phyloP scores from a whole-genome alignment of 2,888 invertebrate species.

The Pogonocherus hispidulus region DNA sequence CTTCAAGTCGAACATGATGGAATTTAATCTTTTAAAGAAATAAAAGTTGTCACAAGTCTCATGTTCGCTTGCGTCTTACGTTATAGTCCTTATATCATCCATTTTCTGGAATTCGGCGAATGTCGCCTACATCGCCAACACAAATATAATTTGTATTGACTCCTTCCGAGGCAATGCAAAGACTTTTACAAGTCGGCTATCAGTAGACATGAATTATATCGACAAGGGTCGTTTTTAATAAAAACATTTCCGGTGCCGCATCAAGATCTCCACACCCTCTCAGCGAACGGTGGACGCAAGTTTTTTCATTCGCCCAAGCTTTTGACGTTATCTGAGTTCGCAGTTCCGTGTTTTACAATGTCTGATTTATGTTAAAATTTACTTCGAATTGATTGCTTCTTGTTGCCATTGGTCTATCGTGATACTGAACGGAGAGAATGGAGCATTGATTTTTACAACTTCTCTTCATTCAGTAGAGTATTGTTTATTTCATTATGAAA shows the following conservation, averaged over 20 bases:
- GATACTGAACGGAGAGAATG: conserved; percentile 13
- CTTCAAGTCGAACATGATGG: not conserved
- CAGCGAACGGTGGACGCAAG: not conserved
- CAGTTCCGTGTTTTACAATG: conserved; percentile 24
- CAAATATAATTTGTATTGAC: conserved; percentile 11
- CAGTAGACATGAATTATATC: conserved; percentile 37
- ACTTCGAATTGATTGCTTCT: conserved; percentile 16
- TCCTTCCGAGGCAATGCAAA: not conserved
- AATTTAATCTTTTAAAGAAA: not conserved
- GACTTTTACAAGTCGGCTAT: conserved; percentile 9
- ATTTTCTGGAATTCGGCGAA: not conserved
- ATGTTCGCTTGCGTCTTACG: not conserved
- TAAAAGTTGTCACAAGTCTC: not conserved
- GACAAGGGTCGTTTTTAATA: conserved; percentile 47
- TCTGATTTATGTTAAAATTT: conserved; percentile 25
- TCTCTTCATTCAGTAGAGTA: too few species aligned
- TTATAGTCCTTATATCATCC: too few species aligned
- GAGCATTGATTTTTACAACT: not conserved
- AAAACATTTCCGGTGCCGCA: conserved; percentile 49
- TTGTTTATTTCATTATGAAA: too few species aligned
- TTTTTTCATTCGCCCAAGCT: not conserved
- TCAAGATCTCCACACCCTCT: conserved; percentile 45
- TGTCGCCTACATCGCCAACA: not conserved
- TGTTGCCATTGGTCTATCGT: not conserved
- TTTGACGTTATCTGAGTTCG: conserved; percentile 21